Evolutionary conservation across 1,140 invertebrate species (phyloP), one percentile per base, ranked within the genome.

Genomic region (Neotoxoptera formosana): DNA sequence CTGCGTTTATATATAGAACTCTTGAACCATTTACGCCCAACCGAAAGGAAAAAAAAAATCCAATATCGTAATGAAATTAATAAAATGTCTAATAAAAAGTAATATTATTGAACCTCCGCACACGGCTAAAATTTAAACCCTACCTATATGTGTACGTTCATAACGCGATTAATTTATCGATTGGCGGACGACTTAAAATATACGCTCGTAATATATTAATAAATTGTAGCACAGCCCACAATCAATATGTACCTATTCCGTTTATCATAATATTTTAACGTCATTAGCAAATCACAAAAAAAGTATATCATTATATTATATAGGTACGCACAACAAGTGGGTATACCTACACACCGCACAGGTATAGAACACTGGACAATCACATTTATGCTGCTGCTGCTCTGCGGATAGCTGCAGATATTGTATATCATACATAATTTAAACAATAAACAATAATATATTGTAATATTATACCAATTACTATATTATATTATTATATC

Each of bases 391-490:
- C 41, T n/a, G n/a, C n/a, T n/a, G n/a, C n/a, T n/a, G n/a, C n/a
- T n/a, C n/a, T n/a, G 60, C 60, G 60, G 17, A n/a, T 17, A n/a
- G 14, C 30, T 76, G n/a, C n/a, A n/a, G 21, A 34, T 51, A 17
- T n/a, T n/a, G n/a, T 76, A n/a, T n/a, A n/a, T 17, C 30, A n/a
- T 17, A 34, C 30, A n/a, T n/a, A 76, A 76, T 34, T 76, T n/a
- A 76, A 76, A 76, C n/a, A 76, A 76, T 76, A 76, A 76, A n/a
- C 60, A n/a, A 76, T 76, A 76, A 76, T 76, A 76, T 53, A 67
- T 67, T n/a, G n/a, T n/a, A 67, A 67, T 67, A n/a, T 76, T 67
- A n/a, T 76, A n/a, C 60, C 30, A 76, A 67, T 67, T 56, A 56
- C 14, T 76, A 76, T 14, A n/a, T n/a, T n/a, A n/a, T n/a, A n/a